These are phyloP conservation scores for Babyrousa celebensis DNA, from an alignment of 2,797 vertebrate genomes.

Conservation along the genomic window DNA sequence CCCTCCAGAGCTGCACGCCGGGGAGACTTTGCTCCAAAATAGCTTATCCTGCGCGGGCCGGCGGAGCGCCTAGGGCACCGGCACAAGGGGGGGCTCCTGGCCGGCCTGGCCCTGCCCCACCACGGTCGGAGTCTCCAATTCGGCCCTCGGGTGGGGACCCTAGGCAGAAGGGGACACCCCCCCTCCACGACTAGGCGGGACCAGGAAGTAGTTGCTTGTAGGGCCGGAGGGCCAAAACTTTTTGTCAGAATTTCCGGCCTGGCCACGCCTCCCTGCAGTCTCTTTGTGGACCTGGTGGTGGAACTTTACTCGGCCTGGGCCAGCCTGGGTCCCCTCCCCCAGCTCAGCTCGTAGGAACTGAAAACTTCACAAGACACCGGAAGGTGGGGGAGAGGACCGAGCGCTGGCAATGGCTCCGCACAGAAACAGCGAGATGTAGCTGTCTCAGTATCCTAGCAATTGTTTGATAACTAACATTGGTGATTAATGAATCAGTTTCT, in stretches of 20 bases:
- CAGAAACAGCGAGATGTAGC: constrained; percentile 66
- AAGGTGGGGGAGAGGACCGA: constrained; percentile 66
- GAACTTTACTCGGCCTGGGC: constrained; percentile 56
- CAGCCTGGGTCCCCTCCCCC: constrained; percentile 67
- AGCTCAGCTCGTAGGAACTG: constrained; percentile 65
- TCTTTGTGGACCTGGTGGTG: constrained; percentile 68
- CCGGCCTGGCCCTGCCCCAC: background rate
- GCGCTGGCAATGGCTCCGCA: constrained; percentile 41
- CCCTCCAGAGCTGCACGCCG: background rate
- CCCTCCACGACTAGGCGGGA: background rate
- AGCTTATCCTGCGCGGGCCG: background rate
- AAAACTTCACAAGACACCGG: constrained; percentile 73
- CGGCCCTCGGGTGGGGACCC: background rate
- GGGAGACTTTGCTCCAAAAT: background rate
- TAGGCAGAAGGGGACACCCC: background rate
- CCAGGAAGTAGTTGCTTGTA: constrained; percentile 75
- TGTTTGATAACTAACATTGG: constrained; percentile 33
- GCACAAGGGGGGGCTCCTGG: background rate
- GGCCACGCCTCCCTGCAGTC: constrained; percentile 81
- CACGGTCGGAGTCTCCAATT: background rate
- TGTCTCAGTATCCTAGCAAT: constrained; percentile 40
- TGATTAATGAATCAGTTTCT: constrained; percentile 62
- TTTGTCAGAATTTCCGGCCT: constrained; percentile 78
- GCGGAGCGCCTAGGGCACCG: background rate
- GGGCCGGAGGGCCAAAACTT: constrained; percentile 77